Conservation (phyloP, 2,797 vertebrate species). For the Lutjanus argentimaculatus region DNA sequence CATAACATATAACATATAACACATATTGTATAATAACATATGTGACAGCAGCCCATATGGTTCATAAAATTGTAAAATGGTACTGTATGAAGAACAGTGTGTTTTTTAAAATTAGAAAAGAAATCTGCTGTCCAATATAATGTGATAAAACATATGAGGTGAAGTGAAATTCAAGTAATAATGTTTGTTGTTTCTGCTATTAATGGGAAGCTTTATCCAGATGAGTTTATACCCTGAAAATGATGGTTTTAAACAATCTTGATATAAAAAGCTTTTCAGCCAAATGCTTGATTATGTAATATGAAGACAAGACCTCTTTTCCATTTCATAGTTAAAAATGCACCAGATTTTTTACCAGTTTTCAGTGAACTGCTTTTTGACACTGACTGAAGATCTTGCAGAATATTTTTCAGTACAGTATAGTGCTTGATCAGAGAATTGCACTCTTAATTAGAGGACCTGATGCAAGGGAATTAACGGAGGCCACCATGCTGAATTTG, state of each 20-base stretch:
- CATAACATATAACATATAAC: too few relatives aligned
- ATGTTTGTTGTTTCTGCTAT: neutral
- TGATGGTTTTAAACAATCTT: too few relatives aligned
- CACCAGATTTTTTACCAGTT: neutral
- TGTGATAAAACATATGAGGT: neutral
- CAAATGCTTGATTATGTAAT: neutral
- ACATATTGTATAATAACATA: too few relatives aligned
- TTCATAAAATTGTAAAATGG: too few relatives aligned
- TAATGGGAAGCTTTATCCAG: neutral
- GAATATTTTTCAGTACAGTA: neutral
- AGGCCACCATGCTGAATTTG: constrained; percentile 35
- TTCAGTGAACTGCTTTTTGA: neutral
- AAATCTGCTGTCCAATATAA: too few relatives aligned
- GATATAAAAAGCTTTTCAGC: too few relatives aligned
- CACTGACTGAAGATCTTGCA: neutral
- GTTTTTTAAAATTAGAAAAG: too few relatives aligned
- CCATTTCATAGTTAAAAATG: neutral
- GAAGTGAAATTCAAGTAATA: neutral
- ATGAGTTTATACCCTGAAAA: neutral
- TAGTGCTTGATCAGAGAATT: constrained; percentile 3
- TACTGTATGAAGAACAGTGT: too few relatives aligned
- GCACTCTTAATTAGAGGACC: constrained; percentile 41
- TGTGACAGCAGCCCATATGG: too few relatives aligned
- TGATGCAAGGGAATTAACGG: constrained; percentile 17
- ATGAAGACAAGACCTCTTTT: neutral